A percentile compares a stretch with the other conserved stretches of the same genome.
Evolutionary conservation across 23 tunicate species (phyloP).

Genomic region (Halocynthia roretzi): DNA sequence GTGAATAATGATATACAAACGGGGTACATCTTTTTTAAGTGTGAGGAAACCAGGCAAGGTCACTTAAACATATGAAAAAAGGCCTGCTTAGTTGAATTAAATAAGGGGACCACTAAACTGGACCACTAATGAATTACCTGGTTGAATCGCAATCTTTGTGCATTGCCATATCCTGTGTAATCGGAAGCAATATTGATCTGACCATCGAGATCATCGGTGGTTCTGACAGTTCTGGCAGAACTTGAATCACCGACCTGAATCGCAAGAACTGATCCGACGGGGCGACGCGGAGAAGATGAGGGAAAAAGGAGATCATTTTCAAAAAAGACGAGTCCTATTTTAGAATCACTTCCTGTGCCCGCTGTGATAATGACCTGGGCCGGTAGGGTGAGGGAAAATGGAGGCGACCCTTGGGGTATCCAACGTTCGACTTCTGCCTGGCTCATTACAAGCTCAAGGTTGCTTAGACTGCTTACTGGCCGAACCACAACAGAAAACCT

Average conservation of each 20-base stretch:
- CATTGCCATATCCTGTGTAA: not conserved
- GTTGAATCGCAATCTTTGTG: not conserved
- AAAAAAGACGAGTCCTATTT: conserved; percentile 1
- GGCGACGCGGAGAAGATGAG: not conserved
- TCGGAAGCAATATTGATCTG: not conserved
- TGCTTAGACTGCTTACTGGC: too few species aligned
- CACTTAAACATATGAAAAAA: not conserved
- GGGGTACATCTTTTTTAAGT: not conserved
- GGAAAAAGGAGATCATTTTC: not conserved
- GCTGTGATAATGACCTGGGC: not conserved
- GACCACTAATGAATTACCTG: not conserved
- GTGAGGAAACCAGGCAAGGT: not conserved
- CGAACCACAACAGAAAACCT: too few species aligned
- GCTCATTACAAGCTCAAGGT: too few species aligned
- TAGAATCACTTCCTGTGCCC: conserved; percentile 2
- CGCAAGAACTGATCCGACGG: not conserved
- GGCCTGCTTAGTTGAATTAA: not conserved
- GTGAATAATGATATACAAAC: not conserved
- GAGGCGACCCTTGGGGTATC: too few species aligned
- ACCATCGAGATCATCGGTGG: not conserved
- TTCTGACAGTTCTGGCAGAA: not conserved
- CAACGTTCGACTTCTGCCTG: too few species aligned
- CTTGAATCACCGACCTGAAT: conserved; percentile 2
- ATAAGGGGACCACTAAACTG: not conserved
- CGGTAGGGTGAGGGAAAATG: too few species aligned